These are phyloP conservation scores for Arvicanthis niloticus DNA, from an alignment of 2,113 vertebrate genomes.

Conservation along the genomic window DNA sequence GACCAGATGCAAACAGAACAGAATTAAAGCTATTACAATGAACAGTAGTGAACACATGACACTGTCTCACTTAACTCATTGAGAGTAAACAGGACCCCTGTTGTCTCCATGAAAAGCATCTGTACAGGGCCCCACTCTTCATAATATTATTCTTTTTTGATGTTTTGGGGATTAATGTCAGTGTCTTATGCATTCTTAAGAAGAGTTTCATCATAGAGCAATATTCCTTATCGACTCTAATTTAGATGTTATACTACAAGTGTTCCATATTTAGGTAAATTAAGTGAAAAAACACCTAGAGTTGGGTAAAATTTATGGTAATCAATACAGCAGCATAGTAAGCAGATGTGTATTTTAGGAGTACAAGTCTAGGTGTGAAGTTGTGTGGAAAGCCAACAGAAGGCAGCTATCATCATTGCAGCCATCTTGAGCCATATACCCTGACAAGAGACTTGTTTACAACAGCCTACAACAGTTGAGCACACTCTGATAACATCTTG, in stretches of 20 bases:
- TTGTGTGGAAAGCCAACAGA: no score
- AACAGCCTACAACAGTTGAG: no score
- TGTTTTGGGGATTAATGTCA: background rate
- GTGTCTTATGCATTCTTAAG: background rate
- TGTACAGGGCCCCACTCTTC: background rate
- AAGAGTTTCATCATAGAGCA: background rate
- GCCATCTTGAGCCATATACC: no score
- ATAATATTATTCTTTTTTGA: no score
- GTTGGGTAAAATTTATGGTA: background rate
- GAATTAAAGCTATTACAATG: background rate
- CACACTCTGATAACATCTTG: no score
- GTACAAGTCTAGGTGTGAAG: rapidly evolving
- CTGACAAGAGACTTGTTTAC: no score
- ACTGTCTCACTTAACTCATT: background rate
- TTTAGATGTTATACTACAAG: background rate
- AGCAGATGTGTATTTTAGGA: background rate
- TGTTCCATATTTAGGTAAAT: background rate
- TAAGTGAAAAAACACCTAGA: background rate
- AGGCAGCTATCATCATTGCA: no score
- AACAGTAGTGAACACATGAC: background rate
- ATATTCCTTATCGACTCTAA: rapidly evolving
- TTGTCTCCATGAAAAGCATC: background rate
- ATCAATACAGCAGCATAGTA: background rate
- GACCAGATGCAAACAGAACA: background rate
- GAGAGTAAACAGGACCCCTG: background rate